A percentile compares a stretch with the other conserved stretches of the same genome.
phyloP scores from a whole-genome alignment of 2,888 invertebrate genomes.

The Ochropleura plecta region DNA sequence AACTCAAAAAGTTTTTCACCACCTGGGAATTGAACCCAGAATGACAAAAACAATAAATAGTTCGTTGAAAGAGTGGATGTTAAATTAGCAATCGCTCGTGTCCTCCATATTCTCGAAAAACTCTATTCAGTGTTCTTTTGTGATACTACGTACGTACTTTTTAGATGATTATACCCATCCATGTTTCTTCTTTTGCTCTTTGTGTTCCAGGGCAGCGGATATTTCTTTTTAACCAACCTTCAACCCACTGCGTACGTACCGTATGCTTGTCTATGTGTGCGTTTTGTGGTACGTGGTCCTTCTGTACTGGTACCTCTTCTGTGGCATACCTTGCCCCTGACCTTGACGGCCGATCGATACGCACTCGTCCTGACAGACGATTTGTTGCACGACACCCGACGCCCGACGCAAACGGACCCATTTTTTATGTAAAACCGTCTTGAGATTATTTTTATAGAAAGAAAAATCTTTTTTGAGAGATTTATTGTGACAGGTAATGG shows the following conservation, averaged over 20 bases:
- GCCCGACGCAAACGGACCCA: not conserved
- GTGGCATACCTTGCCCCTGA: constrained; percentile 45
- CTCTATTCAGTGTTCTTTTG: too few species aligned
- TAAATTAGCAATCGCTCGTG: not conserved
- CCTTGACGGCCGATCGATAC: constrained; percentile 57
- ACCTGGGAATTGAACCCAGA: not conserved
- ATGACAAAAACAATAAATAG: not conserved
- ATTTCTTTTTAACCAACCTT: too few species aligned
- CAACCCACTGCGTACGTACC: too few species aligned
- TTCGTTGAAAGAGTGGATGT: not conserved
- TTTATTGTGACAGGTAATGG: not conserved
- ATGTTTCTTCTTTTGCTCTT: too few species aligned
- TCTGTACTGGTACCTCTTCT: not conserved
- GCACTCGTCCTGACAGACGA: constrained; percentile 52
- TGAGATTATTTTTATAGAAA: constrained; percentile 8
- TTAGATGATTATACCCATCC: too few species aligned
- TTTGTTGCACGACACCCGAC: constrained; percentile 45
- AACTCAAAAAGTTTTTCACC: not conserved
- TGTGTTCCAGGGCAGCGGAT: too few species aligned
- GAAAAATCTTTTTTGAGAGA: not conserved
- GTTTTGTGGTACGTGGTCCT: not conserved
- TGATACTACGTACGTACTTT: too few species aligned
- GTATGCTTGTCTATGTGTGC: not conserved
- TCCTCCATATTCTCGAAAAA: not conserved
- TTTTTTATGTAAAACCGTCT: constrained; percentile 24